Evolutionary conservation across 1,140 invertebrate species (phyloP).

Genomic region (Reticulitermes speratus): DNA sequence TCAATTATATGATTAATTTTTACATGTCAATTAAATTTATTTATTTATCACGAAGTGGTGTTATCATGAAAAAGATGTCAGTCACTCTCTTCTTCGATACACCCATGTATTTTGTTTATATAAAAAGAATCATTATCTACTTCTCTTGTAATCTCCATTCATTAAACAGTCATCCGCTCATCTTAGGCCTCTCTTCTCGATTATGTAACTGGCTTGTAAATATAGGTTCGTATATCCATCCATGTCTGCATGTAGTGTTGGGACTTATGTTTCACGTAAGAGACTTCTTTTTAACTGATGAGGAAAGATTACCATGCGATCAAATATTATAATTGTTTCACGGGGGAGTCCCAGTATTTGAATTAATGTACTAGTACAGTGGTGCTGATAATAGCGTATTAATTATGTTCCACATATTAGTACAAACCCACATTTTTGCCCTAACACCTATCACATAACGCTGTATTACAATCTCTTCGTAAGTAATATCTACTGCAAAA

Average conservation of each 20-base stretch:
- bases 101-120: slow-evolving; percentile 16
- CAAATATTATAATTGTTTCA: not conserved
- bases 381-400: not conserved
- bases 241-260: not conserved
- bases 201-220: not conserved
- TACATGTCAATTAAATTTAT: slow-evolving; percentile 8
- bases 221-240: not conserved
- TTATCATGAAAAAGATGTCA: slow-evolving; percentile 20
- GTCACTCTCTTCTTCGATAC: slow-evolving; percentile 20
- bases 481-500: slow-evolving; percentile 17
- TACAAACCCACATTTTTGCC: not conserved
- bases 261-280: not conserved
- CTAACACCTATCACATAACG: not conserved
- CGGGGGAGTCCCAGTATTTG: not conserved
- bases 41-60: slow-evolving; percentile 24
- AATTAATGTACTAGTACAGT: not conserved
- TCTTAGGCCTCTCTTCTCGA: not conserved
- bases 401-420: not conserved
- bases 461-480: not conserved
- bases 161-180: not conserved
- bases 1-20: not conserved
- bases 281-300: not conserved
- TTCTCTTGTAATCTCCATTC: not conserved
- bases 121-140: not conserved
- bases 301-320: slow-evolving; percentile 9